Evolutionary conservation across 1,140 invertebrate species (phyloP).

Genomic region (Drosophila nebulosa): DNA sequence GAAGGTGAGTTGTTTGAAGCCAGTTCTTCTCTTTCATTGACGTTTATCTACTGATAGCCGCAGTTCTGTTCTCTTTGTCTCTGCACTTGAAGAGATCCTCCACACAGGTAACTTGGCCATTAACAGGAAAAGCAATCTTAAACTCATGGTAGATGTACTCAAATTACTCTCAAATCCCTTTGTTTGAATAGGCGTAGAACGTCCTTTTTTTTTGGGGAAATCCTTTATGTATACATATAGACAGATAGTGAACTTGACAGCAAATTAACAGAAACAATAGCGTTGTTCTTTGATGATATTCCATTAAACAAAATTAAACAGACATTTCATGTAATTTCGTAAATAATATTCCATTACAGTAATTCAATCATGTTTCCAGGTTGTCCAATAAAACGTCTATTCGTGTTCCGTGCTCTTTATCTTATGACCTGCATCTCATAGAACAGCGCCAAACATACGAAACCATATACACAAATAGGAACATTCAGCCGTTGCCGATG

Average conservation of each 20-base stretch:
- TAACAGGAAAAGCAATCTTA: background rate
- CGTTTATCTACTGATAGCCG: background rate
- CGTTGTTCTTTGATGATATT: conserved; percentile 5
- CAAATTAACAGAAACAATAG: background rate
- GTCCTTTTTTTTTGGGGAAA: no score
- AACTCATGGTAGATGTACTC: background rate
- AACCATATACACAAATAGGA: conserved; percentile 44
- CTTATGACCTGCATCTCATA: conserved; percentile 67
- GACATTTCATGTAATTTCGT: conserved; percentile 14
- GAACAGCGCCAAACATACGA: conserved; percentile 30
- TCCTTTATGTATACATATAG: background rate
- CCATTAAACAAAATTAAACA: conserved; percentile 1
- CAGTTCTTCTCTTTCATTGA: background rate
- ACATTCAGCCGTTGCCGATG: conserved; percentile 51
- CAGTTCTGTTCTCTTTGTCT: conserved; percentile 18
- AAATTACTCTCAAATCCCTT: background rate
- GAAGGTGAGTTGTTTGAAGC: background rate
- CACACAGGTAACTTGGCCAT: background rate
- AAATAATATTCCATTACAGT: conserved; percentile 47
- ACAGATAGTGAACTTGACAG: background rate
- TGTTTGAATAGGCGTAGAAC: no score
- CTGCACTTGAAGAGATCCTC: background rate
- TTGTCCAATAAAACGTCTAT: conserved; percentile 53
- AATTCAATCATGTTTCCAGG: conserved; percentile 56
- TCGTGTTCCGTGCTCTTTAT: conserved; percentile 54